Conservation (phyloP, 2,888 invertebrate species). For the Archips crataeganus region DNA sequence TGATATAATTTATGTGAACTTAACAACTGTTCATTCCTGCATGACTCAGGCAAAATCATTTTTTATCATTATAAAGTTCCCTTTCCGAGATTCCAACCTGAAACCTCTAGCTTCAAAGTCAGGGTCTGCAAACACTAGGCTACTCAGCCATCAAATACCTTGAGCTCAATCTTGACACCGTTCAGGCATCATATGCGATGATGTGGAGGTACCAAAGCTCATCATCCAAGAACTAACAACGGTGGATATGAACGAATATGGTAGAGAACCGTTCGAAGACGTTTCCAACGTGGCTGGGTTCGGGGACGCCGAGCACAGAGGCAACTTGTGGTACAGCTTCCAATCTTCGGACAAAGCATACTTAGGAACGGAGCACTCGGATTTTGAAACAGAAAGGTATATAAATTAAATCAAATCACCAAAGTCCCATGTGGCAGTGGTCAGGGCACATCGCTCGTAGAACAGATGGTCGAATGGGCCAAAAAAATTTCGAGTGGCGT, state of each 20-base stretch:
- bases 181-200: neutral
- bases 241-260: neutral
- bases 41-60: too few relatives aligned
- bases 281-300: constrained; percentile 56
- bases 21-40: too few relatives aligned
- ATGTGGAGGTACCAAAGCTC: neutral
- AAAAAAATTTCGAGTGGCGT: too few relatives aligned
- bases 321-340: constrained; percentile 60
- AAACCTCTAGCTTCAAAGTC: too few relatives aligned
- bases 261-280: constrained; percentile 45
- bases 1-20: too few relatives aligned
- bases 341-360: constrained; percentile 43
- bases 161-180: too few relatives aligned
- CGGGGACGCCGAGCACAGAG: constrained; percentile 65
- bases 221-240: neutral
- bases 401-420: neutral
- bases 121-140: too few relatives aligned
- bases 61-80: too few relatives aligned
- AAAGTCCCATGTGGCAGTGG: too few relatives aligned
- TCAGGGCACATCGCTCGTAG: too few relatives aligned
- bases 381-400: neutral
- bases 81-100: too few relatives aligned
- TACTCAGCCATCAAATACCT: neutral
- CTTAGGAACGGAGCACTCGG: constrained; percentile 43
- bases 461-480: too few relatives aligned